phyloP scores from a whole-genome alignment of 2,888 invertebrate species.

The Sminthurinus aureus region DNA sequence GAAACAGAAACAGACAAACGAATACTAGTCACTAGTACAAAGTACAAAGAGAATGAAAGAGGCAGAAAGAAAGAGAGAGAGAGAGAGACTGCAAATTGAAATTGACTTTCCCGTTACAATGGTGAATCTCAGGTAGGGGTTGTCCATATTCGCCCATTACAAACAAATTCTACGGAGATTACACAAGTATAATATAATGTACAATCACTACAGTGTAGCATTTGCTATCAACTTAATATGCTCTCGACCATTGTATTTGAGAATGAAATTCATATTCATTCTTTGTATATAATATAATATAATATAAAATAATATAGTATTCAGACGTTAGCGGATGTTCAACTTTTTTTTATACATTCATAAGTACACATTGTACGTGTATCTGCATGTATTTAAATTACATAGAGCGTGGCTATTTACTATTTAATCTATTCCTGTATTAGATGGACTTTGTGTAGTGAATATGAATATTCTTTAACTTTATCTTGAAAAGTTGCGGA shows the following conservation, averaged over 20 bases:
- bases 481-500: no score
- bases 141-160: conserved; percentile 26
- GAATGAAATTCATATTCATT: background rate
- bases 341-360: no score
- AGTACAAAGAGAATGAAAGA: background rate
- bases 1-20: no score
- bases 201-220: background rate
- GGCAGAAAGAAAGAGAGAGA: conserved; percentile 12
- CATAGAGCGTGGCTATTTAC: no score
- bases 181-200: background rate
- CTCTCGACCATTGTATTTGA: background rate
- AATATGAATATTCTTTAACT: no score
- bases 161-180: conserved; percentile 12
- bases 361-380: no score
- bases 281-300: background rate
- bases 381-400: no score
- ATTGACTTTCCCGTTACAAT: conserved; percentile 39
- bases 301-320: background rate
- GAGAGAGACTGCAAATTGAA: conserved; percentile 28
- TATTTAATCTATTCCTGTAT: no score
- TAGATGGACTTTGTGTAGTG: no score
- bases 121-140: conserved; percentile 31
- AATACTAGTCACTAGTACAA: no score
- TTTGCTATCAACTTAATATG: background rate
- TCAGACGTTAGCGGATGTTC: no score